Conservation (phyloP, 2,113 vertebrate species). For the Formicarius rufipectus region DNA sequence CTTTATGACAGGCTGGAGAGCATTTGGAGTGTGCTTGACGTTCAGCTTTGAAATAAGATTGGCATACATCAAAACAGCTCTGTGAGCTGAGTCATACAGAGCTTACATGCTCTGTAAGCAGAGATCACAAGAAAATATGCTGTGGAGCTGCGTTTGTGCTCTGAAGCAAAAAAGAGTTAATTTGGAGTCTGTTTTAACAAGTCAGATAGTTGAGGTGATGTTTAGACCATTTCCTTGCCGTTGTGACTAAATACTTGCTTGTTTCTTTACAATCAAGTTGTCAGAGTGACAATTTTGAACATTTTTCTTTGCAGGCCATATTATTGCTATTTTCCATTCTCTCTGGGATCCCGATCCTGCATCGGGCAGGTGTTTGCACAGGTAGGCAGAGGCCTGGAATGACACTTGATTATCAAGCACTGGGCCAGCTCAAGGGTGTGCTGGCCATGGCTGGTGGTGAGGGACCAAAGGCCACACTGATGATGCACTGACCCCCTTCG, state of each 20-base stretch:
- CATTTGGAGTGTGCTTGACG: not conserved
- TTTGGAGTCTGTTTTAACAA: not conserved
- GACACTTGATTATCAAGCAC: not conserved
- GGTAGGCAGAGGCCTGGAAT: conserved; percentile 65
- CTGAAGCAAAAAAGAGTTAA: not conserved
- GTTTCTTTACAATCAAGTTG: not conserved
- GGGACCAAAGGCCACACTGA: not conserved
- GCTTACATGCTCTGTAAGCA: no score
- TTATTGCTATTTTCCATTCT: conserved; percentile 85
- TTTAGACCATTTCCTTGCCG: not conserved
- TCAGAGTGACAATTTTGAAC: not conserved
- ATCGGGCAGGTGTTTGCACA: conserved; percentile 88
- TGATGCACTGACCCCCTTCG: not conserved
- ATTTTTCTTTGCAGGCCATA: conserved; percentile 51
- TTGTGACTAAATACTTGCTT: not conserved
- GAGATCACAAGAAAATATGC: not conserved
- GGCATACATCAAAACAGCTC: not conserved
- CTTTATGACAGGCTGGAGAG: not conserved
- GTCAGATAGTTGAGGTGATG: not conserved
- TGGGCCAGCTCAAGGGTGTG: not conserved
- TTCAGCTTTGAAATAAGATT: not conserved
- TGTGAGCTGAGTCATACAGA: not conserved
- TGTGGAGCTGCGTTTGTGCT: not conserved
- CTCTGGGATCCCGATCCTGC: conserved; percentile 87
- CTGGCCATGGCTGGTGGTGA: not conserved